A percentile compares a stretch with the other conserved stretches of the same genome.
Conservation (phyloP, 2,888 invertebrate species). For the Oscheius sp. region DNA sequence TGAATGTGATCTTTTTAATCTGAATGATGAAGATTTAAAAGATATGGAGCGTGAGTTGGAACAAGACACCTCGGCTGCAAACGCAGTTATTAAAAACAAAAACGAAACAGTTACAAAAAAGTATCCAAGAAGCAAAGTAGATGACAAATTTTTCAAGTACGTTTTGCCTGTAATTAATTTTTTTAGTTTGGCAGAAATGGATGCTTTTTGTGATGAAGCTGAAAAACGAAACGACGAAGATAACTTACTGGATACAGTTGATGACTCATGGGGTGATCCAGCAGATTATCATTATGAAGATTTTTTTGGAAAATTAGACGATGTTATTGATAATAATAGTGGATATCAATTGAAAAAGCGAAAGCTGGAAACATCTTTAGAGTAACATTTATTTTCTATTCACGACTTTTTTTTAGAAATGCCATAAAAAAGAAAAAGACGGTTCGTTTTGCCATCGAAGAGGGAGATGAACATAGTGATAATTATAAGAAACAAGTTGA, state of each 20-base stretch:
- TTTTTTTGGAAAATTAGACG: constrained; percentile 47
- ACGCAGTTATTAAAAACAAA: neutral
- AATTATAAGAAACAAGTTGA: constrained; percentile 30
- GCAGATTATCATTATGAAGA: constrained; percentile 53
- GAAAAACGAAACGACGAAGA: constrained; percentile 40
- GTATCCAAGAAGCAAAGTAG: constrained; percentile 44
- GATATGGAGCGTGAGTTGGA: constrained; percentile 42
- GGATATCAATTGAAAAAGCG: constrained; percentile 31
- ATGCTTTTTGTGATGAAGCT: constrained; percentile 42
- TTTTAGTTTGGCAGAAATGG: constrained; percentile 51
- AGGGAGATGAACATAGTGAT: constrained; percentile 33
- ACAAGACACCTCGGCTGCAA: no score
- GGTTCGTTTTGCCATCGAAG: constrained; percentile 47
- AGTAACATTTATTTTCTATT: neutral
- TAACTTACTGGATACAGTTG: constrained; percentile 40
- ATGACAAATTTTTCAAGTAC: constrained; percentile 50
- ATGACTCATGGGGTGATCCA: constrained; percentile 45
- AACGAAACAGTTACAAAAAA: constrained; percentile 28
- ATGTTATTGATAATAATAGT: constrained; percentile 17
- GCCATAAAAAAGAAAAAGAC: constrained; percentile 39
- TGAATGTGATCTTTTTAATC: constrained; percentile 44
- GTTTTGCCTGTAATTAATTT: neutral
- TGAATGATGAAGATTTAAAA: constrained; percentile 42
- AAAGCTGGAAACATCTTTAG: constrained; percentile 35
- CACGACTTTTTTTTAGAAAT: constrained; percentile 1